Evolutionary conservation across 2,888 invertebrate species (phyloP).

Genomic region (Empis livida): DNA sequence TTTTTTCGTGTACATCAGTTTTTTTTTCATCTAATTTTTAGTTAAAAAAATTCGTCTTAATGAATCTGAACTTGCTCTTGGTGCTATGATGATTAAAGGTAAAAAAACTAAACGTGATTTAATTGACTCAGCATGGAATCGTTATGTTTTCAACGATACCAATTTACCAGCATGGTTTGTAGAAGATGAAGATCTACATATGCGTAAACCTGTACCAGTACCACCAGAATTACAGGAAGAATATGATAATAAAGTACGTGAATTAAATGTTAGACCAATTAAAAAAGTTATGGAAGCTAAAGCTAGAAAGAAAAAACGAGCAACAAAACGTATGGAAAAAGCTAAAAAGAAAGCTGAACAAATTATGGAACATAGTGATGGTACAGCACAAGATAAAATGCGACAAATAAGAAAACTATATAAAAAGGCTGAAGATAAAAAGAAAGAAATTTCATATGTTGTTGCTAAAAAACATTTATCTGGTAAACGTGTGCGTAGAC

Average conservation of each 20-base stretch:
- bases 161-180: conserved; percentile 93
- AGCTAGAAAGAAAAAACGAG: conserved; percentile 89
- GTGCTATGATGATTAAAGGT: conserved; percentile 80
- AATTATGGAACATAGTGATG: conserved; percentile 80
- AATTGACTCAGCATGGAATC: conserved; percentile 82
- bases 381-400: conserved; percentile 86
- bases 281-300: conserved; percentile 98
- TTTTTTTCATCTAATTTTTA: not conserved
- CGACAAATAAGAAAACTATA: conserved; percentile 85
- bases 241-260: conserved; percentile 69
- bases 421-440: conserved; percentile 77
- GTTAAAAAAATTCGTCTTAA: conserved; percentile 56
- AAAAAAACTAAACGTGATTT: conserved; percentile 84
- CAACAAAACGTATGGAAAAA: conserved; percentile 72
- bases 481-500: conserved; percentile 62
- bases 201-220: conserved; percentile 69
- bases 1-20: not conserved
- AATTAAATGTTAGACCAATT: conserved; percentile 87
- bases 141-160: conserved; percentile 84
- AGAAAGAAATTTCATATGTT: conserved; percentile 84
- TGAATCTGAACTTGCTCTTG: conserved; percentile 83
- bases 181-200: conserved; percentile 84
- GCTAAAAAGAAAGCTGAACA: conserved; percentile 92
- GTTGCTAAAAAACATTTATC: conserved; percentile 81
- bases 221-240: conserved; percentile 75